Base-by-base conservation (phyloP, 2,113 vertebrate species). In the Ovibos moschatus region DNA sequence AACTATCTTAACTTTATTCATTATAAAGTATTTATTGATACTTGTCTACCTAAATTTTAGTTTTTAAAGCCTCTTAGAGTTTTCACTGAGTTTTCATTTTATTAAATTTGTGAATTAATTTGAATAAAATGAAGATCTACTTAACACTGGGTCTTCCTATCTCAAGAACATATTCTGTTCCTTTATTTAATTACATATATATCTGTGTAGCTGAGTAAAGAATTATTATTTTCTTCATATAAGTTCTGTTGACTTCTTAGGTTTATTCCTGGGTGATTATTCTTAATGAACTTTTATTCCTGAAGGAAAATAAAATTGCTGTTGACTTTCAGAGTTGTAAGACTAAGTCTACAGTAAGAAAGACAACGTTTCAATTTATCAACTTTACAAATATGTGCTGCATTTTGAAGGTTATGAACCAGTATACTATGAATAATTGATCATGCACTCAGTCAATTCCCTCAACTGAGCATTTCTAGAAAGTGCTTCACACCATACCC, bases 401-500 rank as follows among this genome's bases (percentile, higher is more conserved):
- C 55, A 58, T 78, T 89, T 97, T 92, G 89, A 94, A 81, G 19
- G 57, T 89, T 74, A 87, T 82, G 21, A 94, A 88, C 94, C 78
- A 87, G 19, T 53, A 36, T 3, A 43, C 30, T 14, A 33, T 76
- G 1, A 92, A 60, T 84, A 95, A 90, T 45, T 76, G 74, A 57
- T 57, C 6, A 27, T 17, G 2, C 14, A 43, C 3, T 85, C 30
- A 74, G 71, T 40, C 51, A 87, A 0, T 92, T 81, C 67, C 47
- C 53, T 89, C 40, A 62, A 55, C 19, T 92, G 60, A 93, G 9
- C 86, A 19, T 87, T 58, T 81, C 33, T 84, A 89, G 25, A 43
- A 95, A 89, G 53, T 79, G 17, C 58, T 91, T 95, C 15, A 21
- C 21, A 36, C 25, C 40, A 11, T 91, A 28, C 13, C 36, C 50